Conservation (phyloP, 1,140 invertebrate genomes). For the Acromyrmex charruanus region DNA sequence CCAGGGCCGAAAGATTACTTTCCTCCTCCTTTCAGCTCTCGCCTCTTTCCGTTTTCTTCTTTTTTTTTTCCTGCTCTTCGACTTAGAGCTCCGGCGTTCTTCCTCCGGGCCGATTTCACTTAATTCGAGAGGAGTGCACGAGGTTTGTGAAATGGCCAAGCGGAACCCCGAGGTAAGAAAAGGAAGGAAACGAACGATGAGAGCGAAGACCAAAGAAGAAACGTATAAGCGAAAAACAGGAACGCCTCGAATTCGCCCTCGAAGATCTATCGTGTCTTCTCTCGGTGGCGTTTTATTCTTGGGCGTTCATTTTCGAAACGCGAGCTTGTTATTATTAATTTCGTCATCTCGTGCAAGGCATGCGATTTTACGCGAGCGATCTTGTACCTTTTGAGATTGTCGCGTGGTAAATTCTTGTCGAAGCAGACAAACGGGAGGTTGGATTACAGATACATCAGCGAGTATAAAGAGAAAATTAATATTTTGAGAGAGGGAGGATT, state of each 20-base stretch:
- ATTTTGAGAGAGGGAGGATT: slow-evolving; percentile 33
- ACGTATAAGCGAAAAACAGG: slow-evolving; percentile 44
- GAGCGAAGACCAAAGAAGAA: slow-evolving; percentile 64
- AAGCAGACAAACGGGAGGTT: background rate
- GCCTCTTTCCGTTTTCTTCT: background rate
- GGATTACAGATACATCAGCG: background rate
- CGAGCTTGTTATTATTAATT: slow-evolving; percentile 52
- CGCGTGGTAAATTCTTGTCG: background rate
- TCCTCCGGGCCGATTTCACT: slow-evolving; percentile 80
- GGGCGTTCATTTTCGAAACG: slow-evolving; percentile 19
- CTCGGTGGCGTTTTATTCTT: slow-evolving; percentile 28
- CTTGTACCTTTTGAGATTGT: background rate
- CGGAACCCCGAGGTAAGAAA: slow-evolving; percentile 18
- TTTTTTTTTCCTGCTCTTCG: background rate
- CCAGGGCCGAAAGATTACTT: slow-evolving; percentile 77
- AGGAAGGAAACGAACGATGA: slow-evolving; percentile 43
- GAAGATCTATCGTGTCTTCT: slow-evolving; percentile 41
- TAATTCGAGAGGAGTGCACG: slow-evolving; percentile 74
- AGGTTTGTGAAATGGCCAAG: slow-evolving; percentile 69
- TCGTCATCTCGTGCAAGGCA: slow-evolving; percentile 1
- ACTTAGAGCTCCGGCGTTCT: slow-evolving; percentile 64
- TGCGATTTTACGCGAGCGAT: slow-evolving; percentile 17
- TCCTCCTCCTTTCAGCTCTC: slow-evolving; percentile 65
- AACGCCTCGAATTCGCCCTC: slow-evolving; percentile 33
- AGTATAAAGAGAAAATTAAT: slow-evolving; percentile 12